Evolutionary conservation across 37 sponge, comb jelly and placozoan genomes (phyloP).

Genomic region (Haliclona indistincta): DNA sequence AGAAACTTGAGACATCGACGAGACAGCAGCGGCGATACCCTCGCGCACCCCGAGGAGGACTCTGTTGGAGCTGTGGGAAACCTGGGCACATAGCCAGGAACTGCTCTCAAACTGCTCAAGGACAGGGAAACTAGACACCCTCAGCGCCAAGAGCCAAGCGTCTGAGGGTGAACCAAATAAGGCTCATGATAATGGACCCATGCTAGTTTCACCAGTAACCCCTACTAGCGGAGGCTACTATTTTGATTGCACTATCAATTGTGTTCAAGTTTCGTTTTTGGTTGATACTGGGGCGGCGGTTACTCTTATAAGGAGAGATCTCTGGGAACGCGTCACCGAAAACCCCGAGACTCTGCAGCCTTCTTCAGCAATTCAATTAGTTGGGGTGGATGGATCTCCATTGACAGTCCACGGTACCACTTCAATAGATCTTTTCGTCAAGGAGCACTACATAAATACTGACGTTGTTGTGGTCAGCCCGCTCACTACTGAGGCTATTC

Average conservation of each 20-base stretch:
- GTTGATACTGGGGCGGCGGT: constrained; percentile 59
- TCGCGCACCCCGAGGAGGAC: too few species aligned
- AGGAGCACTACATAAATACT: not conserved
- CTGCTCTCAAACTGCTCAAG: not conserved
- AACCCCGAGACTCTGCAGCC: constrained; percentile 12
- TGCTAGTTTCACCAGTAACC: not conserved
- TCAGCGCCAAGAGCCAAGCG: constrained; percentile 18
- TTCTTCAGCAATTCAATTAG: constrained; percentile 21
- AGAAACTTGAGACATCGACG: constrained; percentile 20
- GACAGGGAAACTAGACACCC: constrained; percentile 48
- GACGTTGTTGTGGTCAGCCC: constrained; percentile 16
- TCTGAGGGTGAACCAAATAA: constrained; percentile 23
- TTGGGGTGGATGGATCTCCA: constrained; percentile 37
- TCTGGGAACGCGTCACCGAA: not conserved
- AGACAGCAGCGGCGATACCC: too few species aligned
- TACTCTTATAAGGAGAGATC: constrained; percentile 33
- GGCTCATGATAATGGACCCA: not conserved
- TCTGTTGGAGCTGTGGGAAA: constrained; percentile 41
- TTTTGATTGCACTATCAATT: constrained; percentile 12
- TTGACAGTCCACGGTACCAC: constrained; percentile 10
- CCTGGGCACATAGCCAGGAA: constrained; percentile 33
- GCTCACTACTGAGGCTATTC: constrained; percentile 30
- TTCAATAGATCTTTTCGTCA: constrained; percentile 4
- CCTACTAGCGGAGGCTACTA: constrained; percentile 7
- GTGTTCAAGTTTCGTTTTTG: constrained; percentile 15